Evolutionary conservation across 2,113 vertebrate genomes (phyloP).

Genomic region (Panthera tigris): DNA sequence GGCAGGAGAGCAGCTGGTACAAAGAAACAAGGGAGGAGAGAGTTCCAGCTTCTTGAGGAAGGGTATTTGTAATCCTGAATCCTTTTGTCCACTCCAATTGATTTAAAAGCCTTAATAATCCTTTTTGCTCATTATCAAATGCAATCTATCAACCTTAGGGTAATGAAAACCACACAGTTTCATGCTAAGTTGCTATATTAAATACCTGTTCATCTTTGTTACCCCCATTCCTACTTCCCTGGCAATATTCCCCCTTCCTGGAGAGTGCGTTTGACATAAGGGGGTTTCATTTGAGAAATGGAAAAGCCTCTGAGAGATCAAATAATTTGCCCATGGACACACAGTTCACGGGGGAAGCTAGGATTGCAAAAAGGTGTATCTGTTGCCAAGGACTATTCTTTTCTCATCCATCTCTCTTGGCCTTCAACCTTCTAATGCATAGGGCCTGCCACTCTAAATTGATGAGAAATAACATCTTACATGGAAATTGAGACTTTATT

Average conservation of each 20-base stretch:
- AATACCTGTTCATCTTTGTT: background rate
- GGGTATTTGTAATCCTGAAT: background rate
- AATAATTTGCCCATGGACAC: background rate
- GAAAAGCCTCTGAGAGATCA: background rate
- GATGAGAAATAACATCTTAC: background rate
- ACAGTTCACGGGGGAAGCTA: background rate
- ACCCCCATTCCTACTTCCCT: background rate
- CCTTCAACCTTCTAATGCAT: background rate
- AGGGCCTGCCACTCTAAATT: background rate
- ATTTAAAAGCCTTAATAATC: background rate
- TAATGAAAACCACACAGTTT: background rate
- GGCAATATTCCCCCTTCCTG: background rate
- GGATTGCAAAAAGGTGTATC: background rate
- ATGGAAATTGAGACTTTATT: background rate
- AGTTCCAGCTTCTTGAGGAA: background rate
- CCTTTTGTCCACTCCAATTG: background rate
- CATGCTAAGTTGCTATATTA: background rate
- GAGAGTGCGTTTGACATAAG: background rate
- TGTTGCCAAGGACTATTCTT: background rate
- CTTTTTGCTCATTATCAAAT: background rate
- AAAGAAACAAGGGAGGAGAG: background rate
- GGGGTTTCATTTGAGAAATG: background rate
- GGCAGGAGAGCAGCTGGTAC: background rate
- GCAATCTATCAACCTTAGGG: background rate
- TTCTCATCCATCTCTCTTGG: background rate